Conservation (phyloP, 2,797 vertebrate species). For the Borostomias antarcticus region DNA sequence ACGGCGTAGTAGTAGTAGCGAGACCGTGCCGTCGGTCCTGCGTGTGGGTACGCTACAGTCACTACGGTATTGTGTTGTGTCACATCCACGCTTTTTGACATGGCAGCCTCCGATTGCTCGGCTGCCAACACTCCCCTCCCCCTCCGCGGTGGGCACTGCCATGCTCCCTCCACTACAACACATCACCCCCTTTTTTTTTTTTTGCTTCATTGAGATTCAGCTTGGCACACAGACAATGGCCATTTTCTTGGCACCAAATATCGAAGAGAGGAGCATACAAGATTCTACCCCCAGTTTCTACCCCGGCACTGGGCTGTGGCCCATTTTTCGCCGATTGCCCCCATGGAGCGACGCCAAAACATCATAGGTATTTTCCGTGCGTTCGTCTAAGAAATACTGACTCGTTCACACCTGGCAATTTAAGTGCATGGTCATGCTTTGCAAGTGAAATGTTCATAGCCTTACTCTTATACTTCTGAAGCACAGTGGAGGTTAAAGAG, state of each 20-base stretch:
- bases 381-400: slow-evolving; percentile 39
- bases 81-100: slow-evolving; percentile 57
- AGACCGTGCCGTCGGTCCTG: no score
- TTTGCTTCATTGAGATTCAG: slow-evolving; percentile 74
- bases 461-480: background rate
- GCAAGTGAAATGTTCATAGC: background rate
- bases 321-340: slow-evolving; percentile 38
- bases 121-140: slow-evolving; percentile 62
- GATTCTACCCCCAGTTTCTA: slow-evolving; percentile 51
- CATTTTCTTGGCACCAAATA: slow-evolving; percentile 73
- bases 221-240: slow-evolving; percentile 75
- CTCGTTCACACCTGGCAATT: background rate
- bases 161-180: slow-evolving; percentile 61
- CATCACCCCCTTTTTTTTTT: slow-evolving; percentile 68
- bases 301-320: slow-evolving; percentile 14
- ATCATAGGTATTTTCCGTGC: slow-evolving; percentile 48
- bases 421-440: background rate
- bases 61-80: slow-evolving; percentile 40
- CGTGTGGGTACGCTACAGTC: no score
- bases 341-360: slow-evolving; percentile 52
- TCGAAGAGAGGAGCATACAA: slow-evolving; percentile 56
- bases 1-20: no score
- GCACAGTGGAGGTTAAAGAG: background rate
- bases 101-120: slow-evolving; percentile 62
- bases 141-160: slow-evolving; percentile 56